phyloP scores from a whole-genome alignment of 37 sponge, comb jelly and placozoan species.

The Hexactinellida sp. region DNA sequence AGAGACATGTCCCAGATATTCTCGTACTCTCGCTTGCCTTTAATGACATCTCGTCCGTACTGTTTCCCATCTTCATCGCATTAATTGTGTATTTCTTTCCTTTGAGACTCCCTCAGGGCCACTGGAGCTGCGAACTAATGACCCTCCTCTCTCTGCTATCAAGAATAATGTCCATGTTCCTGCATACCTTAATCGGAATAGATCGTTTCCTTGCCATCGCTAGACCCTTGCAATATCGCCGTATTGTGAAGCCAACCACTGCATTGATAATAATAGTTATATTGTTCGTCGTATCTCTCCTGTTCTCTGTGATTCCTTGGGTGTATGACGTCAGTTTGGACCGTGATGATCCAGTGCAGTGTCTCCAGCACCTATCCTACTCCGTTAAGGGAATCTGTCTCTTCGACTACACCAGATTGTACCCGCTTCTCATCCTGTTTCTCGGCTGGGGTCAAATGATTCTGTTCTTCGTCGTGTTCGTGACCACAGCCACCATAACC shows the following conservation, averaged over 20 bases:
- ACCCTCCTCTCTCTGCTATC: constrained; percentile 38
- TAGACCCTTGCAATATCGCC: constrained; percentile 46
- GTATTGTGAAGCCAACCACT: constrained; percentile 12
- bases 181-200: constrained; percentile 47
- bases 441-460: constrained; percentile 40
- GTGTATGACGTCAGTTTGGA: not conserved
- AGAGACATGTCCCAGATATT: constrained; percentile 43
- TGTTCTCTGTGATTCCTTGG: constrained; percentile 39
- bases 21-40: constrained; percentile 48
- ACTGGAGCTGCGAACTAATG: constrained; percentile 26
- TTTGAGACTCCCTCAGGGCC: not conserved
- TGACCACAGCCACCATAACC: not conserved
- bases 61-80: constrained; percentile 43
- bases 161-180: constrained; percentile 34
- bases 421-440: constrained; percentile 35
- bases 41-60: constrained; percentile 35
- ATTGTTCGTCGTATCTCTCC: constrained; percentile 20
- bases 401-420: constrained; percentile 31
- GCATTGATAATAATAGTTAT: constrained; percentile 18
- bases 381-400: constrained; percentile 31
- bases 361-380: not conserved
- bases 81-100: constrained; percentile 28
- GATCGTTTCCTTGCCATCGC: constrained; percentile 64
- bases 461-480: constrained; percentile 40
- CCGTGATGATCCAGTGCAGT: not conserved